These are phyloP conservation scores for Caenorhabditis panamensis DNA, from an alignment of 2,888 invertebrate genomes.

Conservation along the genomic window DNA sequence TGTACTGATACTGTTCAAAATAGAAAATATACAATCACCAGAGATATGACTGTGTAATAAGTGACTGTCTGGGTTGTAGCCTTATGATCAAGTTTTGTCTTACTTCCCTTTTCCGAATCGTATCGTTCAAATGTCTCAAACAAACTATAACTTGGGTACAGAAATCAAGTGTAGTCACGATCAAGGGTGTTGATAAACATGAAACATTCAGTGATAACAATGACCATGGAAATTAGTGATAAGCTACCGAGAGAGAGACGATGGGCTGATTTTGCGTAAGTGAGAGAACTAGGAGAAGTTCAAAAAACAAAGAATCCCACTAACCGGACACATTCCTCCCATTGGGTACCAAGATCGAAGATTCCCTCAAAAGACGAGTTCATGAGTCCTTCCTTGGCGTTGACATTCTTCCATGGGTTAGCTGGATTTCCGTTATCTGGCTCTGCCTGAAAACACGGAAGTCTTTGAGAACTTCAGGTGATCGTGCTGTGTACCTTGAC, in stretches of 20 bases:
- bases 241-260: constrained; percentile 38
- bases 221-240: constrained; percentile 35
- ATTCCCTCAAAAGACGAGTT: constrained; percentile 81
- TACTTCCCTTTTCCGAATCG: too few species aligned
- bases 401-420: constrained; percentile 78
- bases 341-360: constrained; percentile 82
- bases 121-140: not conserved
- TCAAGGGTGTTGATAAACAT: constrained; percentile 14
- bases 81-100: not conserved
- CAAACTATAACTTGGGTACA: constrained; percentile 13
- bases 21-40: not conserved
- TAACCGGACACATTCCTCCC: constrained; percentile 81
- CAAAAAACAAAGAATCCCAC: constrained; percentile 12
- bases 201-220: constrained; percentile 14
- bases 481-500: constrained; percentile 69
- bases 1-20: too few species aligned
- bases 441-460: constrained; percentile 64
- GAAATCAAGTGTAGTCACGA: constrained; percentile 12
- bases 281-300: not conserved
- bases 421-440: constrained; percentile 72
- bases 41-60: not conserved
- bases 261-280: not conserved
- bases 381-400: constrained; percentile 73
- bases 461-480: not conserved
- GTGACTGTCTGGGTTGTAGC: not conserved